These are phyloP conservation scores for Papilio aristodemus DNA, from an alignment of 1,140 invertebrate species.

Conservation along the genomic window DNA sequence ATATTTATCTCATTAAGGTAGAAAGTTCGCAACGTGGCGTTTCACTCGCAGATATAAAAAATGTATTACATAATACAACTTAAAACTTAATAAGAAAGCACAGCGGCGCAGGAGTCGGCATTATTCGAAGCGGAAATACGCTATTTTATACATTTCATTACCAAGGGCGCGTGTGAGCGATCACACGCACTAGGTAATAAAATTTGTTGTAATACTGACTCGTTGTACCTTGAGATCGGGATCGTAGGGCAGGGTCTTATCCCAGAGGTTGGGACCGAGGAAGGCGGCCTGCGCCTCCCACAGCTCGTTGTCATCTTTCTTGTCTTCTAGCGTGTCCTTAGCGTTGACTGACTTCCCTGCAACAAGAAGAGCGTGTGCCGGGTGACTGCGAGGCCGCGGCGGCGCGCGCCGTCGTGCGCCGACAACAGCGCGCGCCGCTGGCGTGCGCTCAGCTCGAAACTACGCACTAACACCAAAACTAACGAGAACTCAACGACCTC, in stretches of 20 bases:
- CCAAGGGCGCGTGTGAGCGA: conserved; percentile 60
- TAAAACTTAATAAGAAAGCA: conserved; percentile 14
- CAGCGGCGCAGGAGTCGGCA: conserved; percentile 21
- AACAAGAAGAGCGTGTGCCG: conserved; percentile 70
- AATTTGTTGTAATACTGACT: conserved; percentile 80
- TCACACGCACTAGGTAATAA: conserved; percentile 76
- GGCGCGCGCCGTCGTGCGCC: conserved; percentile 34
- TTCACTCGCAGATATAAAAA: neutral
- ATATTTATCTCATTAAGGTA: neutral
- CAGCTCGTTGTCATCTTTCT: conserved; percentile 91
- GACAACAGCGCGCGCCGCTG: conserved; percentile 36
- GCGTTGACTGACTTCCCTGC: conserved; percentile 83
- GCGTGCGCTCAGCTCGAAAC: neutral
- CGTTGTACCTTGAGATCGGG: conserved; percentile 95
- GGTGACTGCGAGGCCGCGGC: conserved; percentile 50
- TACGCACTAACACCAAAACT: neutral
- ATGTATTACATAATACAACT: neutral
- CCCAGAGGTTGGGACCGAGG: conserved; percentile 96
- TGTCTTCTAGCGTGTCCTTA: conserved; percentile 86
- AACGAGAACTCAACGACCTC: neutral
- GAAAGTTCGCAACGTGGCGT: neutral
- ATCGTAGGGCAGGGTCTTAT: conserved; percentile 94
- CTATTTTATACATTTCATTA: conserved; percentile 56
- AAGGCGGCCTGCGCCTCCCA: conserved; percentile 96
- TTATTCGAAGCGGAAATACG: conserved; percentile 12